Evolutionary conservation across 1,140 invertebrate genomes (phyloP).

Genomic region (Lepidurus packardi): DNA sequence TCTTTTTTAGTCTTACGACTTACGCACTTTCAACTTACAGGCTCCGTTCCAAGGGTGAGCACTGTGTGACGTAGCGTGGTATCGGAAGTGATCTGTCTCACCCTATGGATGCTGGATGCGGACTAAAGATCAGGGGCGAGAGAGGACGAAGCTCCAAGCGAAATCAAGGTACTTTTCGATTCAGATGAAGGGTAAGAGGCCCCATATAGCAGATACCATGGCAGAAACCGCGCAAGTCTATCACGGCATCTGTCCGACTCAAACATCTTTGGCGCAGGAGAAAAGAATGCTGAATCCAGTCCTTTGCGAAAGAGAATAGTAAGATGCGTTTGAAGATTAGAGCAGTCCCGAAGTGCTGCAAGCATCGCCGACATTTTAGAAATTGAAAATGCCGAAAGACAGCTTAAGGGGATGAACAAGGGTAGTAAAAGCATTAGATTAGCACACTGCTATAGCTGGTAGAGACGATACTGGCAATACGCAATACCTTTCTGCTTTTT

Average conservation of each 20-base stretch:
- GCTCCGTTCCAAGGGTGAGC: not conserved
- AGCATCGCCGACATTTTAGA: not conserved
- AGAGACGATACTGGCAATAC: not conserved
- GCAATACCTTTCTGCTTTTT: not conserved
- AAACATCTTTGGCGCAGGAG: not conserved
- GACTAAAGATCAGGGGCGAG: not conserved
- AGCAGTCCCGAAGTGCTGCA: not conserved
- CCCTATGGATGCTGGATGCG: not conserved
- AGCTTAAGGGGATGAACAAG: not conserved
- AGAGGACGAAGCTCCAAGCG: not conserved
- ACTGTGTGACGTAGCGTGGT: not conserved
- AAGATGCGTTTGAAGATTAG: not conserved
- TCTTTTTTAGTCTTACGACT: not conserved
- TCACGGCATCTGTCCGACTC: not conserved
- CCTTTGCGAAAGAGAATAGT: not conserved
- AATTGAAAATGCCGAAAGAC: not conserved
- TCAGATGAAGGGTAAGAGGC: not conserved
- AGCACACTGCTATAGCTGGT: not conserved
- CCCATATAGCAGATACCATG: not conserved
- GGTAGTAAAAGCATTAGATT: not conserved
- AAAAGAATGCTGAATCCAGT: not conserved
- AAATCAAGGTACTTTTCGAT: constrained; percentile 1
- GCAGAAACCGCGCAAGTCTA: constrained; percentile 1
- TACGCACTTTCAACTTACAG: not conserved
- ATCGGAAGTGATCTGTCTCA: not conserved